Conservation (phyloP, 2,797 vertebrate species). For the Hoplostethus mediterraneus region DNA sequence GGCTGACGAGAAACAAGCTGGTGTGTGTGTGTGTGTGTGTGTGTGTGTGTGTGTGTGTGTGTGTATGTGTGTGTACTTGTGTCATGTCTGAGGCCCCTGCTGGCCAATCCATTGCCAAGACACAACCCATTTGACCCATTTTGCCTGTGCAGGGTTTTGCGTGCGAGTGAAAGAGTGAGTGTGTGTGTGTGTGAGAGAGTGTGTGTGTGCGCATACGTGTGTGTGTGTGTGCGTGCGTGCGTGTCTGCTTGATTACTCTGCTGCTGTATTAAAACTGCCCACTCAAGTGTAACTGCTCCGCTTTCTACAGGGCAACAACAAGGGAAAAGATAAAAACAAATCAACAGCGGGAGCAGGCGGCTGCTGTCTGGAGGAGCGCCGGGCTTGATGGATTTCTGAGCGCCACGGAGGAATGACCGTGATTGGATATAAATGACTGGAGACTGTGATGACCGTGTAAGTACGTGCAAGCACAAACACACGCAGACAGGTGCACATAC, state of each 20-base stretch:
- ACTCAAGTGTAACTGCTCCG: slow-evolving; percentile 54
- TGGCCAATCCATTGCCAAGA: slow-evolving; percentile 61
- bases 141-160: slow-evolving; percentile 23
- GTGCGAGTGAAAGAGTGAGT: background rate
- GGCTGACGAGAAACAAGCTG: slow-evolving; percentile 53
- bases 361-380: slow-evolving; percentile 24
- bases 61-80: slow-evolving; percentile 23
- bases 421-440: slow-evolving; percentile 47
- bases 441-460: slow-evolving; percentile 13
- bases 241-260: slow-evolving; percentile 40
- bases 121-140: slow-evolving; percentile 68
- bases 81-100: slow-evolving; percentile 31
- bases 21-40: slow-evolving; percentile 36
- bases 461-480: slow-evolving; percentile 5
- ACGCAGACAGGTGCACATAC: background rate
- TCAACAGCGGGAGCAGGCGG: slow-evolving; percentile 42
- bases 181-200: slow-evolving; percentile 16
- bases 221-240: slow-evolving; percentile 14
- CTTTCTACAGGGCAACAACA: slow-evolving; percentile 45
- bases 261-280: slow-evolving; percentile 44
- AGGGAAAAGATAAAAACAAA: slow-evolving; percentile 53
- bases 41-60: slow-evolving; percentile 36
- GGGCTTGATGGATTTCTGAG: slow-evolving; percentile 48
- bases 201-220: slow-evolving; percentile 16
- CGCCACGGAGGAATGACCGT: slow-evolving; percentile 8